Evolutionary conservation across 2,113 vertebrate species (phyloP), one percentile per base, ranked within the genome.

Genomic region (Bos indicus): DNA sequence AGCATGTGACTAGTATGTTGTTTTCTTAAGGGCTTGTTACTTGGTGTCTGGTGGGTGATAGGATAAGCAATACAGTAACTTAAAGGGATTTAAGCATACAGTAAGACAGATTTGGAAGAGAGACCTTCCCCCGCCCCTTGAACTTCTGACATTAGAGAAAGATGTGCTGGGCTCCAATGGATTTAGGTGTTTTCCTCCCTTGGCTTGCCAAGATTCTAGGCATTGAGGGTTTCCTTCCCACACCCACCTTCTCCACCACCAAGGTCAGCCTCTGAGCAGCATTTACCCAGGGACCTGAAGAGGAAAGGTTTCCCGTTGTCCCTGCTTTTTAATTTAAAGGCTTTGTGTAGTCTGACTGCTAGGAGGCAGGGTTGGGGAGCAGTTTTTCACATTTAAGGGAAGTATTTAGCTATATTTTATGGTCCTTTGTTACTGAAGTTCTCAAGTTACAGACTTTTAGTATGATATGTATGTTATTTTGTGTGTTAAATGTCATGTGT

Each of bases 241-340:
- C 71, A 87, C 62, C 60, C 87, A 94, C 71, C 57, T 92, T 98
- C 59, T 91, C 78, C 23, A 88, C 90, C 81, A 92, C 52, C 36
- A 81, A 59, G 81, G 71, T 97, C 95, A 97, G 30, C 33, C 81
- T 94, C 64, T 81, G 94, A 97, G 48, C 83, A 97, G 57, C 62
- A 64, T 96, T 94, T 97, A 88, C 88, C 92, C 7, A 52, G 90
- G 94, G 92, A 88, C 36, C 51, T n/a, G 59, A 60, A 96, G 87
- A 97, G 84, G 97, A 97, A 96, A 36, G n/a, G 28, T 97, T 98
- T 98, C 92, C 5, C 14, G 17, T 94, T 97, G 85, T 90, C 67
- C 88, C 96, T 97, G 90, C 36, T 88, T 96, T 98, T 94, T 96
- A 95, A 88, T 92, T 97, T 97, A 97, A 95, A 64, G 88, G 74